Base-by-base conservation (phyloP, 2,113 vertebrate species). In the Porphyrio hochstetteri region DNA sequence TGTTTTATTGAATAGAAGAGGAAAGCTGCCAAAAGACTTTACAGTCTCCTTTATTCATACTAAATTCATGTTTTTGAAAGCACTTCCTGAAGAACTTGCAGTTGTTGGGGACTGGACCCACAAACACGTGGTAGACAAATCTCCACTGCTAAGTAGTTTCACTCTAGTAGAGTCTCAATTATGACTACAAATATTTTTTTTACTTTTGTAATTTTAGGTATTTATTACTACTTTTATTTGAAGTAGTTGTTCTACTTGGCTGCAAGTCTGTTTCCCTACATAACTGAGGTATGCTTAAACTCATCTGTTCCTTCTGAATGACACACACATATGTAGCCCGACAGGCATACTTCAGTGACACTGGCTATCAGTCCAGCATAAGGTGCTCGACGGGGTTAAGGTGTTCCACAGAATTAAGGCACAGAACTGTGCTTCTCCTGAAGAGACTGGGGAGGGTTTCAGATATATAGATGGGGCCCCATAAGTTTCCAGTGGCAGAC, bases 311-410 rank as follows among this genome's bases (percentile, higher is more conserved):
- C n/a, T 82, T 82, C 8, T 55, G 53, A 36, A 74, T 35, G 50
- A 61, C 10, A 65, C 25, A 5, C 7, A 40, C 0, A 48, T 11
- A 19, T 23, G 0, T 8, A 63, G 52, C 13, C 28, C 7, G 3
- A 50, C 2, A 1, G 17, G 44, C 68, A 63, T 4, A 36, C 31
- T 50, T 25, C 20, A 63, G 40, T 77, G 48, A 71, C 42, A 8
- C 48, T 63, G 2, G 0, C 69, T 75, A 33, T 21, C 25, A 11
- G 1, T 42, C 48, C 33, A 82, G 27, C 48, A 5, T 18, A 48
- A 50, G 12, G 36, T 59, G 21, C 18, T 15, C 38, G 18, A 25
- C 0, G 11, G 74, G 28, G 28, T 82, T 92, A 63, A 15, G 19
- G 31, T 18, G 38, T 19, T 82, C 42, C 16, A 20, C 75, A 75